Evolutionary conservation across 2,888 invertebrate genomes (phyloP), one percentile per base, ranked within the genome.

Genomic region (Perdita meconis): DNA sequence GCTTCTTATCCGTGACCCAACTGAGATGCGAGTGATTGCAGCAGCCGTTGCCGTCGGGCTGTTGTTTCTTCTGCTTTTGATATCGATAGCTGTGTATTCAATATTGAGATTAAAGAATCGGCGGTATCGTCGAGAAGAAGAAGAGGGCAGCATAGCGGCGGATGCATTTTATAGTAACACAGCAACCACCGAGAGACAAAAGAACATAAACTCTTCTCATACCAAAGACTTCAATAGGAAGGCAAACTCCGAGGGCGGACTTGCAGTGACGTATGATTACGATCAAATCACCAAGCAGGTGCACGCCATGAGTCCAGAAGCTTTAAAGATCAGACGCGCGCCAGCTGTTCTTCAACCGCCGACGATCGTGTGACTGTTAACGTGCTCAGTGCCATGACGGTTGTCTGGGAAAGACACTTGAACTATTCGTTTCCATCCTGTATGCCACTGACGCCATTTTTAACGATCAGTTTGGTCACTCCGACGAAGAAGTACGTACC

Each of bases 271-370:
- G 84, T 92, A 91, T 82, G 91, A 92, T 85, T 92, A 92, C 73
- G 89, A 90, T 84, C 90, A 90, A 76, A 90, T 91, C 67, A 82
- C 88, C 50, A 91, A 91, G 80, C 89, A 89, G 50, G 82, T 89
- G 70, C 87, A 90, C 55, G 87, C 92, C 68, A 94, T 93, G 92
- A 94, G 93, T 92, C 97, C 95, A 90, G 97, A 94, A 94, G 96
- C 96, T 93, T 96, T 96, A 95, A 96, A 97, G 95, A 96, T 97
- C 94, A 96, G 97, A 93, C 96, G 97, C 93, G 97, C 97, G 91
- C 96, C 97, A 92, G 96, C 96, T 94, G 96, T 97, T 93, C 94
- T 97, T 93, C 97, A 97, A 94, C 96, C 97, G 89, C 97, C 97
- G 93, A 97, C 97, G 94, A 96, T 96, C 94, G 96, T 96, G 34